Evolutionary conservation across 2,113 vertebrate genomes (phyloP).

Genomic region (Stictonetta naevosa): DNA sequence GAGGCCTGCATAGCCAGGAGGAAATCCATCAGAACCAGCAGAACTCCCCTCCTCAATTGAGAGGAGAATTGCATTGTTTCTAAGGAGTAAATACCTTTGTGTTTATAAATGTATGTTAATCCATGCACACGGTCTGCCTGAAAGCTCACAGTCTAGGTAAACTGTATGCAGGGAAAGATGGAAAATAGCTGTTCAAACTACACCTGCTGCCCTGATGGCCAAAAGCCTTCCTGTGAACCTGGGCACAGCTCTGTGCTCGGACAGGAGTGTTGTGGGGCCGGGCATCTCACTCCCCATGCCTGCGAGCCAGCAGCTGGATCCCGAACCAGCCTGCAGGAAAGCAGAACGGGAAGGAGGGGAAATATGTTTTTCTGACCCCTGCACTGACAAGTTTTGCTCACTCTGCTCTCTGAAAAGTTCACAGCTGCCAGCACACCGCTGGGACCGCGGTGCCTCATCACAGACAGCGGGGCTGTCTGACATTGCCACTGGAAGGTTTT

Average conservation of each 20-base stretch:
- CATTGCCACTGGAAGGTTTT: background rate
- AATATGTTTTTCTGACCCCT: background rate
- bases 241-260: background rate
- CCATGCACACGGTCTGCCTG: background rate
- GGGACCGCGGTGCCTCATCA: background rate
- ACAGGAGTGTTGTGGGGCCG: background rate
- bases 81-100: background rate
- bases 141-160: background rate
- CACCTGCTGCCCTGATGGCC: background rate
- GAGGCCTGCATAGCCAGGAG: background rate
- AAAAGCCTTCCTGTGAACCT: background rate
- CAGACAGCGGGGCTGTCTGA: background rate
- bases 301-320: background rate
- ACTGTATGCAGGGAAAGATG: background rate
- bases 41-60: background rate
- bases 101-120: background rate
- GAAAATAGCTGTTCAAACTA: background rate
- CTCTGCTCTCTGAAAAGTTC: background rate
- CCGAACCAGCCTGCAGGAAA: background rate
- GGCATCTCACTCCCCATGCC: background rate
- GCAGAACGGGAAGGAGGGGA: background rate
- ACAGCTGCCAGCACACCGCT: background rate
- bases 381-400: background rate
- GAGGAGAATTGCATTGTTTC: background rate
- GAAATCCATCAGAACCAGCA: background rate